Conservation (phyloP, 2,113 vertebrate species). For the Axis porcinus region DNA sequence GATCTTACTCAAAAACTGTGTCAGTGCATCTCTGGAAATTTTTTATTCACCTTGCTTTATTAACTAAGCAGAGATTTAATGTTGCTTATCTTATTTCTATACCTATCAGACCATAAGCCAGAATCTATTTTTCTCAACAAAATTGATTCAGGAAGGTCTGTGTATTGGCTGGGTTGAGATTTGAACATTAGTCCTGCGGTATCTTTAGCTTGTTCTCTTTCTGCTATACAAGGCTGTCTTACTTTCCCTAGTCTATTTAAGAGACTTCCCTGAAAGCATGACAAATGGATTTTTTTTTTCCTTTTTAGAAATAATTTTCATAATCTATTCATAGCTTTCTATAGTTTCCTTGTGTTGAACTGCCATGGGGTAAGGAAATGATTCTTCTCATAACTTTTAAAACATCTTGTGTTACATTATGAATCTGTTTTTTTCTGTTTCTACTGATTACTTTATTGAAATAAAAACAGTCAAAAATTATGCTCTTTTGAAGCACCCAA, state of each 20-base stretch:
- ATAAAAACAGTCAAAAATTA: neutral
- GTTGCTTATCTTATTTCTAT: neutral
- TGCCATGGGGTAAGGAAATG: neutral
- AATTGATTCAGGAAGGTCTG: neutral
- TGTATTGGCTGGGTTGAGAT: neutral
- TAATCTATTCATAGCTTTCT: neutral
- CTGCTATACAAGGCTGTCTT: neutral
- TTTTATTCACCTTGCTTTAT: neutral
- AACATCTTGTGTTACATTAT: neutral
- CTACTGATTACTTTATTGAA: neutral
- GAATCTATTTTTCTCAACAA: neutral
- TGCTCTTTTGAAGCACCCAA: neutral
- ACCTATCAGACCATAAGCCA: neutral
- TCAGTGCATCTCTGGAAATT: neutral
- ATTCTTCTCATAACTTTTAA: slow-evolving; percentile 7
- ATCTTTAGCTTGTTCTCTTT: neutral
- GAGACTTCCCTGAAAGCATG: neutral
- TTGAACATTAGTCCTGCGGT: neutral
- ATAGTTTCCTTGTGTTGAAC: neutral
- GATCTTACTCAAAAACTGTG: neutral
- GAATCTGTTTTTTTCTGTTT: neutral
- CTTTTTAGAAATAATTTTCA: neutral
- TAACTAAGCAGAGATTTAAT: neutral
- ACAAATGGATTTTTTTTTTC: neutral
- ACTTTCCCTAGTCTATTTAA: neutral